Base-by-base conservation (phyloP, 2,113 vertebrate species). In the Heterotis niloticus region DNA sequence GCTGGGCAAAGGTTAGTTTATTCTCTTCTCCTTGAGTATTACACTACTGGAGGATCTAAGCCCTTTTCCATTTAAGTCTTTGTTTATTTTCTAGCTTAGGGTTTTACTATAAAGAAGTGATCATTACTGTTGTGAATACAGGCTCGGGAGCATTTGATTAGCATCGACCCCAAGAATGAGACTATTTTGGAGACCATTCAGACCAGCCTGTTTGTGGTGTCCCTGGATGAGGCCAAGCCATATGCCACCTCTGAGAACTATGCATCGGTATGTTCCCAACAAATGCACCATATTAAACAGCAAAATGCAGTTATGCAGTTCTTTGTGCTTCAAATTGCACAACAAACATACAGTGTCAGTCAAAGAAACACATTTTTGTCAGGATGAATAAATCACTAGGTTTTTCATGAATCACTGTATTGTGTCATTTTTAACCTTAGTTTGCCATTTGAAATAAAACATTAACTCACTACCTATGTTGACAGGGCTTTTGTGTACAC, bases 111-210 rank as follows among this genome's bases (percentile, higher is more conserved):
- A 20, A 62, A 62, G 60, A 62, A 17, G 12, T 62, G 64, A 51
- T 68, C 78, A 79, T 80, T 76, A 57, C 78, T 2, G 2, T 44
- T 44, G 34, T 7, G 34, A 44, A 79, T 86, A 18, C 83, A 99
- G 98, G 87, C 93, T 78, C 91, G 96, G 74, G 92, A 97, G 44
- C 89, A 99, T 90, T 93, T 99, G 71, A 94, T 96, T 81, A 82
- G 79, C 81, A 93, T 99, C 68, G 93, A 96, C 88, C 93, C 94
- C 80, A 91, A 91, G 83, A 99, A 99, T 81, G 86, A 94, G 82
- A 86, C 81, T 78, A 85, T 89, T 26, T 90, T 99, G 87, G 96
- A 99, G 88, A 94, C 91, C 84, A 95, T 99, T 86, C 95, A 99
- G 87, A 94, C 88, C 86, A 94, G 95, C 81, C 80, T 99, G 85